phyloP scores from a whole-genome alignment of 2,113 vertebrate genomes.

The Arenaria interpres region DNA sequence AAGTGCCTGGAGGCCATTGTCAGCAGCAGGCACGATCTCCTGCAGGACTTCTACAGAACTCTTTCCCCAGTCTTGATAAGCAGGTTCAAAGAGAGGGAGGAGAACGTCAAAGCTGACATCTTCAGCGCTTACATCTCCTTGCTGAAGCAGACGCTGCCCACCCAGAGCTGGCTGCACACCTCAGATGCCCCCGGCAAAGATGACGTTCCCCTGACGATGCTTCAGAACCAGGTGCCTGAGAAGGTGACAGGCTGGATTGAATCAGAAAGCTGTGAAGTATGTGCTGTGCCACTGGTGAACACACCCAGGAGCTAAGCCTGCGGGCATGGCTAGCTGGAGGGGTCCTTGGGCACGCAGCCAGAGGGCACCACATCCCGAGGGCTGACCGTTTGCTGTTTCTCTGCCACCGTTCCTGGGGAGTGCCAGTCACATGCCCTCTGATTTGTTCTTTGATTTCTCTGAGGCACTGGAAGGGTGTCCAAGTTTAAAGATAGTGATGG shows the following conservation, averaged over 20 bases:
- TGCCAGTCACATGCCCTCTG: not conserved
- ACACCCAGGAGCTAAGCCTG: not conserved
- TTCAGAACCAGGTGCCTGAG: slow-evolving; percentile 83
- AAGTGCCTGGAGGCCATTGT: slow-evolving; percentile 90
- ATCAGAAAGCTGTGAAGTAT: not conserved
- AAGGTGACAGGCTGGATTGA: rapidly evolving
- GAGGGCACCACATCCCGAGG: not conserved
- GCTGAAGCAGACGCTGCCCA: slow-evolving; percentile 83
- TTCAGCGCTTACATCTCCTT: slow-evolving; percentile 85
- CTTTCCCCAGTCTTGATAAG: slow-evolving; percentile 84
- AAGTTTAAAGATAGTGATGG: not conserved
- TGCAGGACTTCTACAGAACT: slow-evolving; percentile 84
- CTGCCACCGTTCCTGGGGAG: rapidly evolving
- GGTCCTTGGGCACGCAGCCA: not conserved
- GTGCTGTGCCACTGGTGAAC: rapidly evolving
- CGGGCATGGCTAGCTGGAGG: not conserved
- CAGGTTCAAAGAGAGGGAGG: slow-evolving; percentile 92
- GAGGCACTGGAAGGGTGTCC: not conserved
- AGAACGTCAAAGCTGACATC: slow-evolving; percentile 91
- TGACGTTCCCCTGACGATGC: slow-evolving; percentile 74
- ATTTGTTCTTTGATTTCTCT: not conserved
- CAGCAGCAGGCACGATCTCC: slow-evolving; percentile 82
- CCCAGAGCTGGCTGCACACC: slow-evolving; percentile 65
- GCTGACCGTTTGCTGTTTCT: not conserved
- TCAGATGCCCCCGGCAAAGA: slow-evolving; percentile 67